Evolutionary conservation across 1,140 invertebrate species (phyloP).

Genomic region (Hestina assimilis): DNA sequence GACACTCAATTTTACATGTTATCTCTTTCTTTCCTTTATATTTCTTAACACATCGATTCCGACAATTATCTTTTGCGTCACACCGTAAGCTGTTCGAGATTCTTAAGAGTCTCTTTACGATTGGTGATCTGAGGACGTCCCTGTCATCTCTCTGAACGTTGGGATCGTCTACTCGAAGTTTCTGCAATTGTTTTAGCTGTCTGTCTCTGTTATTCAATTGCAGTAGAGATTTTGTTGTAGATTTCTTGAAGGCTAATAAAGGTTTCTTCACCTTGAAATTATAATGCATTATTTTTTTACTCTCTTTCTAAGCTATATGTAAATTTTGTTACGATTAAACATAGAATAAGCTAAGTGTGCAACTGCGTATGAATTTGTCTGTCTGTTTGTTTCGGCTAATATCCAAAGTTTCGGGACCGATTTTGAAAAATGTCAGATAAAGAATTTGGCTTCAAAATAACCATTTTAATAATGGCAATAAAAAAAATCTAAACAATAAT

Average conservation of each 20-base stretch:
- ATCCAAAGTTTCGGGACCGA: too few relatives aligned
- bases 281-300: too few relatives aligned
- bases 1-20: conserved; percentile 25
- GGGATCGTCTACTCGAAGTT: conserved; percentile 10
- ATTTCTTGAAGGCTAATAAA: conserved; percentile 6
- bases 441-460: too few relatives aligned
- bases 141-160: not conserved
- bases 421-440: too few relatives aligned
- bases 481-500: too few relatives aligned
- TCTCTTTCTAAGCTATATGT: too few relatives aligned
- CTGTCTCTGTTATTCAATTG: conserved; percentile 1
- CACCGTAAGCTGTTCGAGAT: conserved; percentile 39
- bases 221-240: conserved; percentile 1
- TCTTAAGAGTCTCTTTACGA: conserved; percentile 36
- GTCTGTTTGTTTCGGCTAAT: too few relatives aligned
- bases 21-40: conserved; percentile 11
- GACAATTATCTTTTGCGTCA: conserved; percentile 37
- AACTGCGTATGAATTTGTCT: too few relatives aligned
- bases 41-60: conserved; percentile 31
- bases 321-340: too few relatives aligned
- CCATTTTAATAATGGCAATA: too few relatives aligned
- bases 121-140: conserved; percentile 25
- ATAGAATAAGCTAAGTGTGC: too few relatives aligned
- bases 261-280: not conserved
- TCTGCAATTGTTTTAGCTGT: not conserved